phyloP scores from a whole-genome alignment of 2,113 vertebrate species.

The Grallaria varia region DNA sequence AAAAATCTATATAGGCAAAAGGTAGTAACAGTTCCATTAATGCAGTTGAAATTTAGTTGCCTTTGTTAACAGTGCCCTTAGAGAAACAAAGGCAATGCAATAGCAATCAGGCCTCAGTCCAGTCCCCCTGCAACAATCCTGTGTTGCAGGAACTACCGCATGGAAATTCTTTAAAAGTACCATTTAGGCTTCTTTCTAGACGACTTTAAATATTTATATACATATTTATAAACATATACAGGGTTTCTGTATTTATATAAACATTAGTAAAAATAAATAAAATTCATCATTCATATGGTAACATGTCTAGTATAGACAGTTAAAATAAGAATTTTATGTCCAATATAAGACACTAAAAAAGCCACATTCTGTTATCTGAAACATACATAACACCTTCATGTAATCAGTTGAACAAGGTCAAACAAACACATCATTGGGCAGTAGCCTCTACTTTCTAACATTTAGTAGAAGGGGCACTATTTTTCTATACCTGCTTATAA shows the following conservation, averaged over 20 bases:
- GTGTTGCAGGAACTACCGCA: not conserved
- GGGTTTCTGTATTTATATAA: not conserved
- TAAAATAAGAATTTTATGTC: not conserved
- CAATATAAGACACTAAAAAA: not conserved
- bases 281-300: not conserved
- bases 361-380: not conserved
- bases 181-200: not conserved
- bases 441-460: not conserved
- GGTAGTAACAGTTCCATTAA: not conserved
- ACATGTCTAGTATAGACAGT: not conserved
- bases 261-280: not conserved
- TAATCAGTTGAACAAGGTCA: not conserved
- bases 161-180: not conserved
- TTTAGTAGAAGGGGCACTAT: not conserved
- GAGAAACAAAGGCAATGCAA: not conserved
- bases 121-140: not conserved
- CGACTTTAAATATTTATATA: not conserved
- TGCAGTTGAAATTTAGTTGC: not conserved
- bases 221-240: not conserved
- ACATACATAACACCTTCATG: not conserved
- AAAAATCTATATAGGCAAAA: constrained; percentile 23
- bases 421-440: not conserved
- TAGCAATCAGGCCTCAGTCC: not conserved
- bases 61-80: constrained; percentile 25
- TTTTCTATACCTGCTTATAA: not conserved